A percentile compares a stretch with the other conserved stretches of the same genome.
Conservation (phyloP, 2,113 vertebrate genomes). For the Arothron firmamentum region DNA sequence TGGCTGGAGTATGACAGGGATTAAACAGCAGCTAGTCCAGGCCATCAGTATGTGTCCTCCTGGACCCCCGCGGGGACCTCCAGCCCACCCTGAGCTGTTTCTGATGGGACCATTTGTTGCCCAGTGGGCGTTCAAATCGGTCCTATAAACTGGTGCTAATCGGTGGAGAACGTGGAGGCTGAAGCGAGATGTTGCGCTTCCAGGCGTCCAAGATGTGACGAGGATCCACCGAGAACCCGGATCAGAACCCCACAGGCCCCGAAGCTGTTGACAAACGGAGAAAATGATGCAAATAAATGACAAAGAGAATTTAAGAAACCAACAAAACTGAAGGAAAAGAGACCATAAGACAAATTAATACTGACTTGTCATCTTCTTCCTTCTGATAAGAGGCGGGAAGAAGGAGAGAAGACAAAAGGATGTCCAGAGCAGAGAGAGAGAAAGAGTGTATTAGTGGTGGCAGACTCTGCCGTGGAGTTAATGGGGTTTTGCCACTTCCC, state of each 20-base stretch:
- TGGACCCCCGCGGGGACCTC: conserved; percentile 4
- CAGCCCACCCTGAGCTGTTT: too few species aligned
- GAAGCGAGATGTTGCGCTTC: too few species aligned
- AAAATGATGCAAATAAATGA: not conserved
- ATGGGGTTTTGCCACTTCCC: conserved; percentile 60
- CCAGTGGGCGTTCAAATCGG: too few species aligned
- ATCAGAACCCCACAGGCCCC: too few species aligned
- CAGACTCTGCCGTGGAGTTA: conserved; percentile 55
- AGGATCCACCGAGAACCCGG: too few species aligned
- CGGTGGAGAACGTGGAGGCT: too few species aligned
- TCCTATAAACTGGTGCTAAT: too few species aligned
- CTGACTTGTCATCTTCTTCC: not conserved
- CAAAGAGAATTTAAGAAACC: not conserved
- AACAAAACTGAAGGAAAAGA: not conserved
- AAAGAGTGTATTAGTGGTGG: conserved; percentile 42
- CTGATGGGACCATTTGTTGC: too few species aligned
- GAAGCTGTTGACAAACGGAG: too few species aligned
- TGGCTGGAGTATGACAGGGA: conserved; percentile 42
- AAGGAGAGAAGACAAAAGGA: not conserved
- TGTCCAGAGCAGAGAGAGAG: conserved; percentile 1
- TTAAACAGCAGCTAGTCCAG: conserved; percentile 53
- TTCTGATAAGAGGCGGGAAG: not conserved
- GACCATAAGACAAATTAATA: not conserved
- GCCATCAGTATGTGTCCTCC: conserved; percentile 51
- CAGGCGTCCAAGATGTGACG: too few species aligned